Conservation (phyloP, 2,888 invertebrate genomes). For the Dione vanillae region DNA sequence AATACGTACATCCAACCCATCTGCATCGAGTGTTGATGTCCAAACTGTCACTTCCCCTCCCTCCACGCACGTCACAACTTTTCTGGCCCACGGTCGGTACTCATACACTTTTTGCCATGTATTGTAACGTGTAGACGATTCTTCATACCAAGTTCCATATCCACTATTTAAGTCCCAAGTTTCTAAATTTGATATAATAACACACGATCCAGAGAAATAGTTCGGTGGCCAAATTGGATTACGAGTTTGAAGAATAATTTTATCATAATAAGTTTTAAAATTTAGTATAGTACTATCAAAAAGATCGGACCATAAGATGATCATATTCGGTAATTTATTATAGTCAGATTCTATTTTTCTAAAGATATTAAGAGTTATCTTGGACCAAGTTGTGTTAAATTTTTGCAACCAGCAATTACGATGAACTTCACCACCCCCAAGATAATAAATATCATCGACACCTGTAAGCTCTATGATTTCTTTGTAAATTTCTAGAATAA, state of each 20-base stretch:
- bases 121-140: constrained; percentile 90
- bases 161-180: constrained; percentile 94
- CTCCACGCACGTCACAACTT: constrained; percentile 70
- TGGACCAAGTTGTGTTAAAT: constrained; percentile 88
- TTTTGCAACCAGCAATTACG: constrained; percentile 88
- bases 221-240: constrained; percentile 86
- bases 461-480: constrained; percentile 90
- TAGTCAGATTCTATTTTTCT: constrained; percentile 83
- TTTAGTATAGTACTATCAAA: constrained; percentile 60
- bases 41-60: constrained; percentile 93
- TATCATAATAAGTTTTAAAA: constrained; percentile 56
- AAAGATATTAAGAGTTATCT: constrained; percentile 86
- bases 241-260: constrained; percentile 79
- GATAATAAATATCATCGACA: constrained; percentile 90
- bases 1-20: constrained; percentile 87
- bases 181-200: constrained; percentile 92
- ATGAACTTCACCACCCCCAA: constrained; percentile 91
- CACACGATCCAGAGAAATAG: constrained; percentile 83
- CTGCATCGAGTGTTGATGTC: constrained; percentile 89
- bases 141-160: constrained; percentile 90
- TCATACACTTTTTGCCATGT: constrained; percentile 94
- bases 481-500: constrained; percentile 88
- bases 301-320: constrained; percentile 65
- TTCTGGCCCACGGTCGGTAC: constrained; percentile 87
- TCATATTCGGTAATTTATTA: constrained; percentile 62